Evolutionary conservation across 2,888 invertebrate genomes (phyloP), one percentile per base, ranked within the genome.

Genomic region (Loripinus fragilis): DNA sequence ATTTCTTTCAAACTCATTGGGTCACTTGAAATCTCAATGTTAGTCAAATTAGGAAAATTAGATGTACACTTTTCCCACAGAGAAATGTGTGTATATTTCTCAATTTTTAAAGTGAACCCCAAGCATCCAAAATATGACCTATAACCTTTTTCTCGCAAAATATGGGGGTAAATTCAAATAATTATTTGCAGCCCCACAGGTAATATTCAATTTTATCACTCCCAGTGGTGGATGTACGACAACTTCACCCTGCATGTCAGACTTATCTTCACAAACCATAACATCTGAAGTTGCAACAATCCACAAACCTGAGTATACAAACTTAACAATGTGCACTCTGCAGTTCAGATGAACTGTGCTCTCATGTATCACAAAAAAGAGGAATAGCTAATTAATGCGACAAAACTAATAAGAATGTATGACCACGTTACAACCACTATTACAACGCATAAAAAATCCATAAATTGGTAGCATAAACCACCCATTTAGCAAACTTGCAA

Each of bases 111-210:
- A 71, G 30, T 28, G 64, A 15, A 41, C 45, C 42, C 30, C 55
- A n/a, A 48, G 65, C 25, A 23, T 75, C 71, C n/a, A 12, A 28
- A 45, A 35, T 25, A 8, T 64, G n/a, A 42, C 33, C 33, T 23
- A 30, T 23, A 25, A 28, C 41, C n/a, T 55, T 25, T 17, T 45
- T 55, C 35, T 71, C 50, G n/a, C n/a, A 48, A 50, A 66, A 55
- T 25, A 66, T 17, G 33, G 20, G 17, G 52, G 30, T 20, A 71
- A 38, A 20, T 30, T 20, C 25, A 71, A 41, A 52, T 71, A 66
- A 28, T 50, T 42, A 67, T 45, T 76, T 12, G 66, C 15, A 20
- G 67, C 76, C 35, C 35, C 33, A 42, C 76, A 76, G 7, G 35
- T 33, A 3, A 25, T 30, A 71, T 71, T 55, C 17, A 71, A 33